Evolutionary conservation across 2,113 vertebrate genomes (phyloP).

Genomic region (Camelus dromedarius): DNA sequence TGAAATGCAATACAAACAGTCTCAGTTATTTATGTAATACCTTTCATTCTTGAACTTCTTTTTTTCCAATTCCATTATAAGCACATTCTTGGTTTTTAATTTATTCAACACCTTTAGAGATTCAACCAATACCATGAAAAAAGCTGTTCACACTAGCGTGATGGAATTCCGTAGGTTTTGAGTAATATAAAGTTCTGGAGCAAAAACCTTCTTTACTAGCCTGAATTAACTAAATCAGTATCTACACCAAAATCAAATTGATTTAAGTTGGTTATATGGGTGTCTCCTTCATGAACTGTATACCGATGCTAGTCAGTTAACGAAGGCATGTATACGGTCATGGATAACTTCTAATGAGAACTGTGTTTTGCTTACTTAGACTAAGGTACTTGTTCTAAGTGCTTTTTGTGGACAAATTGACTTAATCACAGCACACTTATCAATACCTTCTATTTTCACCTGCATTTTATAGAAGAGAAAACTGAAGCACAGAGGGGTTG

Average conservation of each 20-base stretch:
- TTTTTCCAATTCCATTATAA: background rate
- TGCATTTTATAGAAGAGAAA: background rate
- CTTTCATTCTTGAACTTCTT: background rate
- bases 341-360: background rate
- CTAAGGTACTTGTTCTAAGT: background rate
- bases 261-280: background rate
- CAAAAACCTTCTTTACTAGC: background rate
- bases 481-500: background rate
- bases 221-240: background rate
- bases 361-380: background rate
- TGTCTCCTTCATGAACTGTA: background rate
- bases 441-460: background rate
- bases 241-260: background rate
- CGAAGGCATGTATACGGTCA: background rate
- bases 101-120: background rate
- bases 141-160: background rate
- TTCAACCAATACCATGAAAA: background rate
- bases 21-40: background rate
- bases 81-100: background rate
- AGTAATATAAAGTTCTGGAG: background rate
- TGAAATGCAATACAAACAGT: background rate
- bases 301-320: too few relatives aligned
- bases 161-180: background rate
- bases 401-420: background rate
- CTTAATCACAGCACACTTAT: background rate